Evolutionary conservation across 1,140 invertebrate genomes (phyloP), one percentile per base, ranked within the genome.

Genomic region (Cotesia chilonis): DNA sequence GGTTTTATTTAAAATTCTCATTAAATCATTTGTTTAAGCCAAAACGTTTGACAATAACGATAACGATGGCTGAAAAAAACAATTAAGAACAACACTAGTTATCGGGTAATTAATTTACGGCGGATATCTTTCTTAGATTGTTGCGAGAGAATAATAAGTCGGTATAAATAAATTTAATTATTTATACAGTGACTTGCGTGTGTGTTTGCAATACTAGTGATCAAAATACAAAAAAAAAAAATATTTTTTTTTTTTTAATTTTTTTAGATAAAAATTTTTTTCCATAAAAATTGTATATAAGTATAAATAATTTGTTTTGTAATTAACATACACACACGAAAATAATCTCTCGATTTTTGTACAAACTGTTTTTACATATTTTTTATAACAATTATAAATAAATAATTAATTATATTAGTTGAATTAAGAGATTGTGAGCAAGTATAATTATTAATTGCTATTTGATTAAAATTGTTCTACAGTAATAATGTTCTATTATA

Each of bases 351-450:
- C 83, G 76, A 81, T 79, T 84, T 81, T 86, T 87, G 85, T 87
- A 86, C 84, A 87, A 85, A 86, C 80, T 85, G 82, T 85, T 85
- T 85, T 85, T 85, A 86, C 78, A 82, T 82, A 81, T 74, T 73
- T 68, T 75, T 71, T 69, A 69, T 66, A 47, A 9, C 41, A 47
- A 47, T 47, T 47, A 47, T 47, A 47, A 47, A 66, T 51, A 71
- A 66, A 66, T 68, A 74, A 71, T 54, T 64, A 71, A 70, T 55
- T 14, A 70, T 47, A 47, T 47, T 47, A 47, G 41, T 47, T 47
- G 5, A 41, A 47, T 65, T 73, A 47, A 47, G 41, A 41, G 70
- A 61, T 36, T 78, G 75, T 79, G 75, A 78, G 68, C 57, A 69
- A 71, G 74, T 73, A 69, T 51, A 51, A 61, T 57, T 71, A 28